Percentiles rank a stretch among this genome's conserved stretches.
Conservation (phyloP, 2,113 vertebrate genomes). For the Cinclus mexicanus region DNA sequence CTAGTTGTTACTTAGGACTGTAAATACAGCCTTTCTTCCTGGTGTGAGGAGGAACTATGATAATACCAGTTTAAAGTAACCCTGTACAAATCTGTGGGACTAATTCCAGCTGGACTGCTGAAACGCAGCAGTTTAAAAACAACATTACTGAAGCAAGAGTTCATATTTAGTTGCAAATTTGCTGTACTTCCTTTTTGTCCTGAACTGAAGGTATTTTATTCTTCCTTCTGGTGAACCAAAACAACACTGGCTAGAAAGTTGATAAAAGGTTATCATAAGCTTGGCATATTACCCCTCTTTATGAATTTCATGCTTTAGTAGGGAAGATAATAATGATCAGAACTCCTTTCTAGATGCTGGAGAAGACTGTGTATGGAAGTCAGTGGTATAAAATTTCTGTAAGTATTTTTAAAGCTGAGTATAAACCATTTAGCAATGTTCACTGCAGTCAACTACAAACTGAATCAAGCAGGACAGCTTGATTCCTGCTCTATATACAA, state of each 20-base stretch:
- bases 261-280: not conserved
- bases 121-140: not conserved
- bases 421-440: not conserved
- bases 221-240: not conserved
- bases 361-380: not conserved
- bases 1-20: not conserved
- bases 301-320: not conserved
- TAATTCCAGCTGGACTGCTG: conserved; percentile 1
- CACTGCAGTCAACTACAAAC: not conserved
- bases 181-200: not conserved
- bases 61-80: not conserved
- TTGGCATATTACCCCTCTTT: not conserved
- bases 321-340: not conserved
- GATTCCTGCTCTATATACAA: not conserved
- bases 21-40: conserved; percentile 15
- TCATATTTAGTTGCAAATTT: not conserved
- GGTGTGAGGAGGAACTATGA: not conserved
- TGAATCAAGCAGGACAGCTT: not conserved
- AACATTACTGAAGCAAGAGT: not conserved
- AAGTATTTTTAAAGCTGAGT: not conserved
- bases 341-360: accelerated
- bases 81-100: not conserved
- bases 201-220: not conserved
- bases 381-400: not conserved
- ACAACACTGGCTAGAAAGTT: not conserved